Evolutionary conservation across 2,113 vertebrate genomes (phyloP).

Genomic region (Vanacampus margaritifer): DNA sequence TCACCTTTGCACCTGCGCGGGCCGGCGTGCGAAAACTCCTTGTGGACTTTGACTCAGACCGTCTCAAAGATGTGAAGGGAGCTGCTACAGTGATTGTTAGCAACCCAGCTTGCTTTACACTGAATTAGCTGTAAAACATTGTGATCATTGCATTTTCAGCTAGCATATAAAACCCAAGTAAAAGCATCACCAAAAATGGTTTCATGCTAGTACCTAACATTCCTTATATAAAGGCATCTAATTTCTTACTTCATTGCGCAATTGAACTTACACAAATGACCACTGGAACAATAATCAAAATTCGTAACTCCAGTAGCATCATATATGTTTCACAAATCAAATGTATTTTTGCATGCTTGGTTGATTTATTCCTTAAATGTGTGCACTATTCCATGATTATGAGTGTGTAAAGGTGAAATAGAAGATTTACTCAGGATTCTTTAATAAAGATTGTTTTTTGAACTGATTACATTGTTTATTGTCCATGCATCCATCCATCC

Average conservation of each 20-base stretch:
- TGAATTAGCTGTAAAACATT: neutral
- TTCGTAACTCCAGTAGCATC: neutral
- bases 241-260: neutral
- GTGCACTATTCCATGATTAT: neutral
- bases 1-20: conserved; percentile 65
- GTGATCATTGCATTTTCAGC: neutral
- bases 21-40: conserved; percentile 68
- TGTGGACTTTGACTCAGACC: conserved; percentile 76
- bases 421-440: neutral
- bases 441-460: conserved; percentile 9
- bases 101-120: conserved; percentile 9
- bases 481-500: neutral
- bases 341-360: neutral
- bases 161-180: neutral
- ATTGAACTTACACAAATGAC: neutral
- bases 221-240: neutral
- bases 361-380: neutral
- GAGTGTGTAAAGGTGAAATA: neutral
- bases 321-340: neutral
- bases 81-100: conserved; percentile 61
- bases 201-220: neutral
- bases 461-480: neutral
- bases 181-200: neutral
- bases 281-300: neutral
- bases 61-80: conserved; percentile 73